These are phyloP conservation scores for Himalopsyche japonica DNA, from an alignment of 2,888 invertebrate genomes.

Conservation along the genomic window DNA sequence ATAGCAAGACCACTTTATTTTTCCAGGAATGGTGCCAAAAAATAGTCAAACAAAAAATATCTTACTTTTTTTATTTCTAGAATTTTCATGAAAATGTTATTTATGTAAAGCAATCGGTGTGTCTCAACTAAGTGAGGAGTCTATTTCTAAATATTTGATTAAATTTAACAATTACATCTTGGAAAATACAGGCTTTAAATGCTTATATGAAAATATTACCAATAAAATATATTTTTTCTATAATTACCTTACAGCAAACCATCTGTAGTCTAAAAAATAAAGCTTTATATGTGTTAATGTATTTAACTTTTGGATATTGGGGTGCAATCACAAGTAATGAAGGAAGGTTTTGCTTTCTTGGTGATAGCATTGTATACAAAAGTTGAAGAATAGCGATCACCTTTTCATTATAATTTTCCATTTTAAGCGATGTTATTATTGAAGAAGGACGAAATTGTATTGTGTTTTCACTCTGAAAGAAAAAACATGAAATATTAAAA, in stretches of 20 bases:
- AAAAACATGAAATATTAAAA: background rate
- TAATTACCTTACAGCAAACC: slow-evolving; percentile 35
- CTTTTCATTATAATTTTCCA: slow-evolving; percentile 26
- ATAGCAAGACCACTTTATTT: too few relatives aligned
- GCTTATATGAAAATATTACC: too few relatives aligned
- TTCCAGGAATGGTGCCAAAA: too few relatives aligned
- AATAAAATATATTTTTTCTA: background rate
- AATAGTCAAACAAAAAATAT: too few relatives aligned
- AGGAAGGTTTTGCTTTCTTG: background rate
- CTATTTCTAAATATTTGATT: background rate
- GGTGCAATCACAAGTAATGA: slow-evolving; percentile 6
- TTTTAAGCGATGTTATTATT: slow-evolving; percentile 20
- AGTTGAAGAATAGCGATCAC: slow-evolving; percentile 23
- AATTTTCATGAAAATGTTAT: too few relatives aligned
- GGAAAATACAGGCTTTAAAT: too few relatives aligned
- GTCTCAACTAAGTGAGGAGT: background rate
- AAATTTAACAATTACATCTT: too few relatives aligned
- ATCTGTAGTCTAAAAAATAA: slow-evolving; percentile 37
- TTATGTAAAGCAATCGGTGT: too few relatives aligned
- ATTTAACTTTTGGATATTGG: slow-evolving; percentile 9
- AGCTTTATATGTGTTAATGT: slow-evolving; percentile 10
- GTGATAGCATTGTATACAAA: slow-evolving; percentile 18
- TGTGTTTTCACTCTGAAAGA: slow-evolving; percentile 23
- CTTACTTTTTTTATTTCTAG: too few relatives aligned
- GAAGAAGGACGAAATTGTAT: slow-evolving; percentile 17